Conservation (phyloP, 2,797 vertebrate genomes). For the Thunnus albacares region DNA sequence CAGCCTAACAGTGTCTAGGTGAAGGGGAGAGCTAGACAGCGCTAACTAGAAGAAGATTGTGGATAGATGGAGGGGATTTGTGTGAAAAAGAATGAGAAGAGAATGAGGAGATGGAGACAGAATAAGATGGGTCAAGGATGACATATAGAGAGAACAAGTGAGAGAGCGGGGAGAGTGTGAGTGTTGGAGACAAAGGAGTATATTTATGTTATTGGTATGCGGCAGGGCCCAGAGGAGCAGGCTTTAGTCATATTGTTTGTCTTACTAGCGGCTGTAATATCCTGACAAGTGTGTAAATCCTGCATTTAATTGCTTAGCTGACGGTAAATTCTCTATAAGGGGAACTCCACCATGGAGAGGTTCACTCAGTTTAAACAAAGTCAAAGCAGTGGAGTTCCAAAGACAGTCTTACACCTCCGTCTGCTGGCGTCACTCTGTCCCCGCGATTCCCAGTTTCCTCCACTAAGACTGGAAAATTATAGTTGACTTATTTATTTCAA, state of each 20-base stretch:
- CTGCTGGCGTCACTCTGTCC: not conserved
- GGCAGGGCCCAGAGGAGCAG: constrained; percentile 13
- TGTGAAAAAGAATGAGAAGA: not conserved
- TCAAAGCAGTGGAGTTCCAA: not conserved
- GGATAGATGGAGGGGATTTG: not conserved
- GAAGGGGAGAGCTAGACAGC: not conserved
- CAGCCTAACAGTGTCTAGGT: not conserved
- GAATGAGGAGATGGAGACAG: not conserved
- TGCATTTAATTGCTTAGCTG: constrained; percentile 53
- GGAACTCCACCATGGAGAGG: not conserved
- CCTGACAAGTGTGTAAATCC: constrained; percentile 53
- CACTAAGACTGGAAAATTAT: too few species aligned
- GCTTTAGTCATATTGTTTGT: constrained; percentile 48
- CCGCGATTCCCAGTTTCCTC: too few species aligned
- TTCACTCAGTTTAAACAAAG: not conserved
- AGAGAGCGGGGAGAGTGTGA: not conserved
- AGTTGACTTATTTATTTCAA: too few species aligned
- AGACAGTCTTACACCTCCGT: not conserved
- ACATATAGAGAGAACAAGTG: constrained; percentile 21
- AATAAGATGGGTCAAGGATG: constrained; percentile 30
- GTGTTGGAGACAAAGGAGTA: constrained; percentile 8
- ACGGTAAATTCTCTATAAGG: constrained; percentile 27
- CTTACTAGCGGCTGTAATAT: constrained; percentile 33
- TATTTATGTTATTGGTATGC: constrained; percentile 55
- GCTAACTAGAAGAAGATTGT: not conserved